Evolutionary conservation across 2,888 invertebrate genomes (phyloP).

Genomic region (Caenorhabditis parvicauda): DNA sequence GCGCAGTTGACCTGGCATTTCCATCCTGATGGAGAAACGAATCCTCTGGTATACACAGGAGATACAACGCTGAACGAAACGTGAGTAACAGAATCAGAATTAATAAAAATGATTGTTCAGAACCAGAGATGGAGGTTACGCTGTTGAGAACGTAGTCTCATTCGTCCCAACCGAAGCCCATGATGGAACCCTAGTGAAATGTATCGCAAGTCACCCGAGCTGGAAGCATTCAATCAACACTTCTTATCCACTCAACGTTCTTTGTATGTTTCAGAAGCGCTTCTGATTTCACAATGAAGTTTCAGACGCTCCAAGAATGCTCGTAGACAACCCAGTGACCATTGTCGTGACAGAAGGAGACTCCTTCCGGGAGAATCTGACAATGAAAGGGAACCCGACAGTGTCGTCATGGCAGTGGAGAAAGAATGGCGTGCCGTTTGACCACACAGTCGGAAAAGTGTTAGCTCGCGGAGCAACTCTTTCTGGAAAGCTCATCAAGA

Average conservation of each 20-base stretch:
- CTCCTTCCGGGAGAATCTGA: conserved; percentile 56
- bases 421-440: conserved; percentile 54
- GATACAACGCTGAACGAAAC: conserved; percentile 45
- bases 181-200: conserved; percentile 51
- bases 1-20: conserved; percentile 46
- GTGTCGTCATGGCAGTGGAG: conserved; percentile 51
- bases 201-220: conserved; percentile 54
- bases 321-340: conserved; percentile 51
- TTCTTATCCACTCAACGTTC: conserved; percentile 48
- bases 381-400: conserved; percentile 56
- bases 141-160: conserved; percentile 44
- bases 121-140: conserved; percentile 27
- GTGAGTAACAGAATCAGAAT: conserved; percentile 12
- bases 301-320: conserved; percentile 54
- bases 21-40: conserved; percentile 27
- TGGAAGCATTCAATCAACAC: conserved; percentile 49
- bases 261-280: conserved; percentile 39
- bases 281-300: not conserved
- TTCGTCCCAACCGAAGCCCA: conserved; percentile 52
- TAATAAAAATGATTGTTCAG: conserved; percentile 24
- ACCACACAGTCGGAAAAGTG: conserved; percentile 50
- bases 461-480: conserved; percentile 43
- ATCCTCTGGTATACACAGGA: conserved; percentile 31
- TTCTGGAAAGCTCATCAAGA: conserved; percentile 35
- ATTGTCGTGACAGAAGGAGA: conserved; percentile 58